These are phyloP conservation scores for Chitala chitala DNA, from an alignment of 2,113 vertebrate genomes.

Conservation along the genomic window DNA sequence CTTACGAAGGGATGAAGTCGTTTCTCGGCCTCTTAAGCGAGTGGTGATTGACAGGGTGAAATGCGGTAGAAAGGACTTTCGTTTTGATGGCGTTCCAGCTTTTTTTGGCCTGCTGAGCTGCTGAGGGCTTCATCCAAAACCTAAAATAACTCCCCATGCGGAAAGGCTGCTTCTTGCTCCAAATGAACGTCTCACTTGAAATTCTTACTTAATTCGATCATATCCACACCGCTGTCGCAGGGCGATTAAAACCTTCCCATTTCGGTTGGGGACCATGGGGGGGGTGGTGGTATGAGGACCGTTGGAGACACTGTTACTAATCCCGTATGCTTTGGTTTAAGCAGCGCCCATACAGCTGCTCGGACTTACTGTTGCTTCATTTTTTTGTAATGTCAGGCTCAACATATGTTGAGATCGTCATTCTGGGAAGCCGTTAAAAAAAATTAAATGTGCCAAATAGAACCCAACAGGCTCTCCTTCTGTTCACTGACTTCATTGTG, in stretches of 20 bases:
- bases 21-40: conserved; percentile 46
- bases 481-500: conserved; percentile 10
- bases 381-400: conserved; percentile 21
- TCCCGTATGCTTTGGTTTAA: conserved; percentile 27
- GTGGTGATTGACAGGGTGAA: conserved; percentile 48
- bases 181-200: conserved; percentile 28
- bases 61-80: conserved; percentile 40
- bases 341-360: conserved; percentile 7
- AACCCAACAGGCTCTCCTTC: not conserved
- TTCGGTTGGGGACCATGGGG: no score
- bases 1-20: conserved; percentile 42
- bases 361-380: not conserved
- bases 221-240: conserved; percentile 21
- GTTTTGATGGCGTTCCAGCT: conserved; percentile 57
- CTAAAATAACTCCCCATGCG: conserved; percentile 48
- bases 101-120: conserved; percentile 53
- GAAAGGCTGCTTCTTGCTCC: conserved; percentile 33
- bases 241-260: conserved; percentile 32
- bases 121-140: conserved; percentile 39
- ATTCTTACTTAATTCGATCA: conserved; percentile 34
- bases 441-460: not conserved
- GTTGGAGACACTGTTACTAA: conserved; percentile 28
- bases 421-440: conserved; percentile 5
- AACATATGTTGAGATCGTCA: not conserved
- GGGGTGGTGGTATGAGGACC: not conserved